These are phyloP conservation scores for Acanthurus lineatus DNA, from an alignment of 2,797 vertebrate genomes.

Conservation along the genomic window DNA sequence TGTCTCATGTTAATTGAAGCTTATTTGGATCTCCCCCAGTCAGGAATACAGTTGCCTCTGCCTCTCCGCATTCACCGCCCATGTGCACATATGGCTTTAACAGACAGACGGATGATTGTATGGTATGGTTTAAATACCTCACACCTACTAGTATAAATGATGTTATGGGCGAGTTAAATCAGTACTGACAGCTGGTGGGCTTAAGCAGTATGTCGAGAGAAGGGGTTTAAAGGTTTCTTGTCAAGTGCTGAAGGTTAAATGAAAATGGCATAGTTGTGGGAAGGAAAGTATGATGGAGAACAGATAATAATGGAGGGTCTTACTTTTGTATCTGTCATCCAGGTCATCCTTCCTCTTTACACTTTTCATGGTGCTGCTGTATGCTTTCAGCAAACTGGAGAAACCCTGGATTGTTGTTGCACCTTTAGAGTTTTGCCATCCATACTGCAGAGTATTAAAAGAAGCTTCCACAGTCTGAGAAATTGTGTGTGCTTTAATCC, in stretches of 20 bases:
- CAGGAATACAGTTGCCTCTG: constrained; percentile 41
- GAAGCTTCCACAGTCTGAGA: not conserved
- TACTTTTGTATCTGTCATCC: not conserved
- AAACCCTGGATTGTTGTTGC: not conserved
- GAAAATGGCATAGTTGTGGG: not conserved
- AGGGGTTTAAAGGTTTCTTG: constrained; percentile 46
- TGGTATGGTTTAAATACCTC: constrained; percentile 51
- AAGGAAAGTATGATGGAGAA: constrained; percentile 15
- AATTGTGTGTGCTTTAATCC: constrained; percentile 1
- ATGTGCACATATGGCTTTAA: constrained; percentile 56
- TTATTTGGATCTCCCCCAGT: constrained; percentile 56
- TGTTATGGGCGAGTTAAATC: constrained; percentile 48
- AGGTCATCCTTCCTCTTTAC: not conserved
- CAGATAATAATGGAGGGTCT: not conserved
- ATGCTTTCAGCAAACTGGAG: not conserved
- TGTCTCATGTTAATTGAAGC: constrained; percentile 70
- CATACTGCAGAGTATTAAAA: not conserved
- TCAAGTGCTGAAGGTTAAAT: constrained; percentile 45
- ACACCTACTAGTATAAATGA: constrained; percentile 37
- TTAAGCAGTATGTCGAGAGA: constrained; percentile 39
- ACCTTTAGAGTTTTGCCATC: not conserved
- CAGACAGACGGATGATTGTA: constrained; percentile 48
- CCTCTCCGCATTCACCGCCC: not conserved
- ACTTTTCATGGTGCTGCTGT: not conserved
- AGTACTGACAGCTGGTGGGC: constrained; percentile 53